Evolutionary conservation across 92 coral and sea anemone species (phyloP), one percentile per base, ranked within the genome.

Genomic region (Umimayanthus chanpuru): DNA sequence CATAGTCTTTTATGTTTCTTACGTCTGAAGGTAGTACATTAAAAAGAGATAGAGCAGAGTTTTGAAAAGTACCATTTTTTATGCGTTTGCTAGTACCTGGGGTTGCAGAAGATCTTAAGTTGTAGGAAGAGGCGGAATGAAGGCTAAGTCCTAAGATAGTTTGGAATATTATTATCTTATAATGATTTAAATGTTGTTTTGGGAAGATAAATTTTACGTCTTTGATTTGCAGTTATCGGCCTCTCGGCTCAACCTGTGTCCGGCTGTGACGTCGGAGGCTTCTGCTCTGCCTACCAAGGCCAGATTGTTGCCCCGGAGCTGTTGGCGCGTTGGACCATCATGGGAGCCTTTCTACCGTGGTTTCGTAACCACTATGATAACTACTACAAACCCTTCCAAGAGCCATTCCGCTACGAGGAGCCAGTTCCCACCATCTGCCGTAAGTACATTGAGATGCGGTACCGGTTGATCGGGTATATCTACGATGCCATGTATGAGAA

Each of bases 401-500:
- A 94, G 85, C 96, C 93, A 16, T 94, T 87, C 81, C 77, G 89
- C 49, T 94, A 94, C 64, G 79, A 81, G 8, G 96, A 94, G 41
- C 96, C 96, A 4, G 90, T 92, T 12, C 96, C 96, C 14, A 92
- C 83, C 29, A 90, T 94, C 80, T 94, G 96, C 92, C 96, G 96
- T 70, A 94, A 94, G 94, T 94, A 92, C 85, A 94, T 94, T 87
- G 94, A 94, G 91, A 41, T 94, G 85, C 93, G 96, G 14, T 94
- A 94, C 88, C 91, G 89, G 16, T 88, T 94, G 88, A 94, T 92
- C 40, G 94, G 92, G 92, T 92, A 92, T 70, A 92, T 92, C 90
- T 94, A 94, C 75, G 96, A 94, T 74, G 94, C 96, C 15, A 94
- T 94, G 96, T 94, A 90, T 73, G 96, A 92, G 76, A 94, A 94